Evolutionary conservation across 2,797 vertebrate species (phyloP), one percentile per base, ranked within the genome.

Genomic region (Prunella strophiata): DNA sequence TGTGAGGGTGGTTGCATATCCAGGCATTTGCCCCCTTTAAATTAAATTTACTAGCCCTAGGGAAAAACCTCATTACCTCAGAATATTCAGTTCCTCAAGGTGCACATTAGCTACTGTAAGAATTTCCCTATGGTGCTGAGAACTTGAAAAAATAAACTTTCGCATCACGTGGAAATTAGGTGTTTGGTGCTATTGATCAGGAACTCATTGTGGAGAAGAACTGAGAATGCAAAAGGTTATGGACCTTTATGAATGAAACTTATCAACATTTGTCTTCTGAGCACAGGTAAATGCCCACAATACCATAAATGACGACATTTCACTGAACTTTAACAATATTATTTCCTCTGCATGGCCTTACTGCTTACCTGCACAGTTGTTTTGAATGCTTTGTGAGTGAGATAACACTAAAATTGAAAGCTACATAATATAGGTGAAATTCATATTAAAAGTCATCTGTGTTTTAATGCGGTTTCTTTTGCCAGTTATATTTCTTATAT

Each of bases 361-460:
- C 43, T 75, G 58, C 73, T 93, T 95, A 95, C 94, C 94, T 97
- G 82, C 11, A 4, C 63, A 92, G 79, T 89, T 96, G 76, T 92
- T 97, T 89, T 93, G 94, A 94, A 79, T 84, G 79, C 26, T 92
- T 86, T 75, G 42, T 23, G 70, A 92, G 72, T 7, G 55, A 91
- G 85, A 75, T 75, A 93, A 97, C 73, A 97, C 62, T 96, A 96
- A 96, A 97, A 97, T 92, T 96, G 96, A 97, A 97, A 97, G 96
- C 76, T 89, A 59, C 63, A 22, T 13, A 38, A 62, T 19, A 75
- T 11, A 65, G 59, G 45, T 70, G 76, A 88, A 66, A 92, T 90
- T 94, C 85, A 81, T 73, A 52, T 67, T 94, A 90, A 75, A 93
- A 84, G 85, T 51, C 79, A 86, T 68, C 66, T 70, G 29, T 48